A percentile compares a stretch with the other conserved stretches of the same genome.
phyloP scores from a whole-genome alignment of 2,888 invertebrate species.

The Cynaeus angustus region DNA sequence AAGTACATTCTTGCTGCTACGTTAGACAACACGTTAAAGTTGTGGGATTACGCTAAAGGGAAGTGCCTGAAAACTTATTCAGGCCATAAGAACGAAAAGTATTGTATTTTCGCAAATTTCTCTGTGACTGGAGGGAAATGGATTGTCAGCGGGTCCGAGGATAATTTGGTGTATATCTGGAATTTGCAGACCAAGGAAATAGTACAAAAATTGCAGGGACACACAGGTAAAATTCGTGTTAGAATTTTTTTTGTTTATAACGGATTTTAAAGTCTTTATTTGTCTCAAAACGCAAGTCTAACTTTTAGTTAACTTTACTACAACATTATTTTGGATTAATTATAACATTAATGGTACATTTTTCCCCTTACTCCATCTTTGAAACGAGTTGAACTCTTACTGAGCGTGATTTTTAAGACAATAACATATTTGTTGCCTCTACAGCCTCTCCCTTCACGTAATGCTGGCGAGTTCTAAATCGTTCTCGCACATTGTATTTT shows the following conservation, averaged over 20 bases:
- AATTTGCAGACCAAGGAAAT: constrained; percentile 99
- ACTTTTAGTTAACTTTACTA: too few relatives aligned
- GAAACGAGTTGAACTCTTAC: too few relatives aligned
- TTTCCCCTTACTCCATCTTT: too few relatives aligned
- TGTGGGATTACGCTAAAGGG: constrained; percentile 99
- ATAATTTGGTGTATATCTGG: constrained; percentile 99
- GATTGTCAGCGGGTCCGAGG: constrained; percentile 99
- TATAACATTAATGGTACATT: too few relatives aligned
- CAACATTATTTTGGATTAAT: too few relatives aligned
- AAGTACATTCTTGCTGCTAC: constrained; percentile 99
- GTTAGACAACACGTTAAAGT: constrained; percentile 96
- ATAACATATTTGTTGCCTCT: too few relatives aligned
- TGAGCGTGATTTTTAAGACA: too few relatives aligned
- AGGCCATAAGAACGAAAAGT: constrained; percentile 99
- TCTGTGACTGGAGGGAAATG: constrained; percentile 99
- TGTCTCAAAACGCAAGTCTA: too few relatives aligned
- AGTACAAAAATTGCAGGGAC: constrained; percentile 97
- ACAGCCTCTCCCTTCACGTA: too few relatives aligned
- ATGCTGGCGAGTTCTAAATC: too few relatives aligned
- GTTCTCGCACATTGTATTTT: too few relatives aligned
- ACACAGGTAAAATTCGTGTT: constrained; percentile 81
- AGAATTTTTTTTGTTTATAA: background rate
- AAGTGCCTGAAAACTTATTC: constrained; percentile 98
- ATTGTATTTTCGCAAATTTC: constrained; percentile 99
- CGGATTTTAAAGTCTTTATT: too few relatives aligned